Percentiles rank a stretch among this genome's conserved stretches.
phyloP scores from a whole-genome alignment of 1,140 invertebrate species.

The Lordiphosa stackelbergi region DNA sequence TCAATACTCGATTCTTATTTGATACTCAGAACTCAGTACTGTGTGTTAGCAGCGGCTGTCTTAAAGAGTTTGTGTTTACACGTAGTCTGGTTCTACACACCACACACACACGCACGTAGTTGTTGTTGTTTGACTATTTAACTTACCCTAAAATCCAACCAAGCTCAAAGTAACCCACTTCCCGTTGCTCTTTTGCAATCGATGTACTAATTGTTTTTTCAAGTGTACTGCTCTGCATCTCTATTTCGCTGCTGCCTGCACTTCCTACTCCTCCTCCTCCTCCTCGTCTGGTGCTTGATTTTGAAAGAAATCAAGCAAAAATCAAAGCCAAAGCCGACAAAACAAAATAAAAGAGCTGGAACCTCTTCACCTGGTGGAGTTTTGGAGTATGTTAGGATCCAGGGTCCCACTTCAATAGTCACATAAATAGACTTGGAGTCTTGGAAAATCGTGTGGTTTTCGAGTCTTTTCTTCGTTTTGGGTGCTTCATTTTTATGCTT shows the following conservation, averaged over 20 bases:
- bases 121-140: too few relatives aligned
- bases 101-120: too few relatives aligned
- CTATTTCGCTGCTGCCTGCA: conserved; percentile 50
- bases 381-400: conserved; percentile 4
- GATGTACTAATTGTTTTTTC: too few relatives aligned
- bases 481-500: conserved; percentile 64
- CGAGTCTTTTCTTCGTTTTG: conserved; percentile 43
- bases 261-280: background rate
- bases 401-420: conserved; percentile 68
- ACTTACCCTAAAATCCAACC: too few relatives aligned
- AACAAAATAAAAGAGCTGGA: conserved; percentile 12
- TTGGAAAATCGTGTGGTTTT: conserved; percentile 63
- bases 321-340: conserved; percentile 67
- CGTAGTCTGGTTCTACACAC: too few relatives aligned
- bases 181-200: too few relatives aligned
- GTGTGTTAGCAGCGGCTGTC: too few relatives aligned
- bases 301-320: conserved; percentile 76
- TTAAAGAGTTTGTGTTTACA: too few relatives aligned
- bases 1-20: too few relatives aligned
- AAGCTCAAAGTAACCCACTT: too few relatives aligned
- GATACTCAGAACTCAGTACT: too few relatives aligned
- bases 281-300: conserved; percentile 40
- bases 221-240: conserved; percentile 52
- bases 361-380: conserved; percentile 10
- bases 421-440: conserved; percentile 72